These are phyloP conservation scores for Bombus consobrinus DNA, from an alignment of 1,140 invertebrate genomes.

Conservation along the genomic window DNA sequence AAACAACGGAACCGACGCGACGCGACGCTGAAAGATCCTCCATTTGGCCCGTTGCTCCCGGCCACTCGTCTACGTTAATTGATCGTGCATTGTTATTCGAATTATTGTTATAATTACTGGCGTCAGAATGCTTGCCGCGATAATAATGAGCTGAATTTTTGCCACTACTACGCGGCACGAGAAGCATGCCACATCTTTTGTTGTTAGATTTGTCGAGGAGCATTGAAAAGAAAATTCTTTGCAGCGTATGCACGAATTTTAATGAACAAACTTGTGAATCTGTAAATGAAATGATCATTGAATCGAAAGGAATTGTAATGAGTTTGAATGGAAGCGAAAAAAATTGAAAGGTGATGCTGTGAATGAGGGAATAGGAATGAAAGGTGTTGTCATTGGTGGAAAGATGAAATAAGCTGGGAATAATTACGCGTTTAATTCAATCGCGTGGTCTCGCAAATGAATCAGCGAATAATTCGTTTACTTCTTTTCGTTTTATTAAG, in stretches of 20 bases:
- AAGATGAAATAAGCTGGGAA: not conserved
- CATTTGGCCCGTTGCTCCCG: not conserved
- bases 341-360: not conserved
- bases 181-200: not conserved
- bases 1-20: not conserved
- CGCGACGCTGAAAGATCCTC: not conserved
- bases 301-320: not conserved
- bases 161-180: not conserved
- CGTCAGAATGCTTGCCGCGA: not conserved
- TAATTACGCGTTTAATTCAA: constrained; percentile 2
- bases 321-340: not conserved
- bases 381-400: not conserved
- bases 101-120: constrained; percentile 11
- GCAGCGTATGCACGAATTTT: not conserved
- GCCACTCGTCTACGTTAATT: constrained; percentile 1
- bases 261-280: not conserved
- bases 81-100: constrained; percentile 11
- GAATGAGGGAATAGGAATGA: not conserved
- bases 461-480: not conserved
- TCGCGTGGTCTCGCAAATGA: not conserved
- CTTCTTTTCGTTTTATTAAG: not conserved
- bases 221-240: not conserved
- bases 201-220: not conserved
- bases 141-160: constrained; percentile 1
- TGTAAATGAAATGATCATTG: not conserved